These are phyloP conservation scores for Epistrophe eligans DNA, from an alignment of 2,888 invertebrate species.

Conservation along the genomic window DNA sequence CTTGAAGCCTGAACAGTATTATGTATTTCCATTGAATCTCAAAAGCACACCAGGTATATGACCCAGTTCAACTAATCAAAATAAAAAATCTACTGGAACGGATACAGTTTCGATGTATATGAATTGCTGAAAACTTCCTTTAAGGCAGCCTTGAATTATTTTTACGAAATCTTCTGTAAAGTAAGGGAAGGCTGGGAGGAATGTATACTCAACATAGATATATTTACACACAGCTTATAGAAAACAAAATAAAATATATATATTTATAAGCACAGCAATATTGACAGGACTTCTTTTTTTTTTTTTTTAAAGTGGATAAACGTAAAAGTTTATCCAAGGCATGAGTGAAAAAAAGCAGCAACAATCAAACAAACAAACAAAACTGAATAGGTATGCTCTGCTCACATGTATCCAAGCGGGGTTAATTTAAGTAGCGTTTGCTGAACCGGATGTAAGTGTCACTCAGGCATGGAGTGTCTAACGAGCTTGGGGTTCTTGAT, in stretches of 20 bases:
- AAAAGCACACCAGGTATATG: background rate
- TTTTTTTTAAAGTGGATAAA: conserved; percentile 33
- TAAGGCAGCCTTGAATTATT: background rate
- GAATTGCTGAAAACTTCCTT: background rate
- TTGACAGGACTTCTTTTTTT: conserved; percentile 8
- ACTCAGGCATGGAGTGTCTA: conserved; percentile 50
- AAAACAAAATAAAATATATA: background rate
- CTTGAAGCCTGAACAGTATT: background rate
- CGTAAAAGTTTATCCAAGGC: conserved; percentile 23
- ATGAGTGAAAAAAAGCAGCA: background rate
- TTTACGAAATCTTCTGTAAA: background rate
- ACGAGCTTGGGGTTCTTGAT: conserved; percentile 28
- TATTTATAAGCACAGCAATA: background rate
- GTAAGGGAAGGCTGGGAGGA: no score
- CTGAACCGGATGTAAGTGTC: conserved; percentile 50
- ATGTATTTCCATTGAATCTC: background rate
- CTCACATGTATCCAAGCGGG: conserved; percentile 16
- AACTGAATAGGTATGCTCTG: background rate
- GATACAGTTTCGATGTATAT: background rate
- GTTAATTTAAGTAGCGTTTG: conserved; percentile 37
- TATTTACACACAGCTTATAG: no score
- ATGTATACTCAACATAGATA: background rate
- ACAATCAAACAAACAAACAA: background rate
- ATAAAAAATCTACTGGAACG: conserved; percentile 16
- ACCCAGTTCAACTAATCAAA: background rate